Percentiles rank a stretch among this genome's conserved stretches.
Evolutionary conservation across 2,888 invertebrate genomes (phyloP).

Genomic region (Polia nebulosa): DNA sequence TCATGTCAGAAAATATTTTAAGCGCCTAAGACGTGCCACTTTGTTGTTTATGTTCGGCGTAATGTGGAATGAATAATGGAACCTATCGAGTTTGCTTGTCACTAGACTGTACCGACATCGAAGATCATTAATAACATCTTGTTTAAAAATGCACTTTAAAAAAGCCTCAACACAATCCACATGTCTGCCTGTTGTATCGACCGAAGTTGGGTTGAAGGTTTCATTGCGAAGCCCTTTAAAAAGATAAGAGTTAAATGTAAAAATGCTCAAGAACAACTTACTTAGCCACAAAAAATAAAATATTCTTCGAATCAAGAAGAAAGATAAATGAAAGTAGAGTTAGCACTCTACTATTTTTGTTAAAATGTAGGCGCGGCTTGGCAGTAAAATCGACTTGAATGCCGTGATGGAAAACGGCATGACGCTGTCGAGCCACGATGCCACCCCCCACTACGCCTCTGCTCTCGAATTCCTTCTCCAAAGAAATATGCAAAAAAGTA

Average conservation of each 20-base stretch:
- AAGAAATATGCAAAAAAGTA: too few species aligned
- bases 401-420: too few species aligned
- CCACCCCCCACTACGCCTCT: too few species aligned
- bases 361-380: too few species aligned
- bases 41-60: conserved; percentile 34
- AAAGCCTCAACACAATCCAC: background rate
- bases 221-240: background rate
- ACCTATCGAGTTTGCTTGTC: conserved; percentile 26
- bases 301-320: too few species aligned
- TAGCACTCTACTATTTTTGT: too few species aligned
- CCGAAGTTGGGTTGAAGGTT: background rate
- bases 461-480: too few species aligned
- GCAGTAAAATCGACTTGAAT: too few species aligned
- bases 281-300: background rate
- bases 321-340: too few species aligned
- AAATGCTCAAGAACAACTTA: background rate
- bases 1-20: conserved; percentile 58
- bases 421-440: too few species aligned
- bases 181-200: background rate
- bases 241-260: background rate
- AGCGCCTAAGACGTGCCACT: conserved; percentile 46
- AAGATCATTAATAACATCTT: conserved; percentile 26
- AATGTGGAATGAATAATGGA: conserved; percentile 50
- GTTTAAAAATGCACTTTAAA: background rate
- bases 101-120: conserved; percentile 17